Evolutionary conservation across 2,888 invertebrate genomes (phyloP).

Genomic region (Desoria tigrina): DNA sequence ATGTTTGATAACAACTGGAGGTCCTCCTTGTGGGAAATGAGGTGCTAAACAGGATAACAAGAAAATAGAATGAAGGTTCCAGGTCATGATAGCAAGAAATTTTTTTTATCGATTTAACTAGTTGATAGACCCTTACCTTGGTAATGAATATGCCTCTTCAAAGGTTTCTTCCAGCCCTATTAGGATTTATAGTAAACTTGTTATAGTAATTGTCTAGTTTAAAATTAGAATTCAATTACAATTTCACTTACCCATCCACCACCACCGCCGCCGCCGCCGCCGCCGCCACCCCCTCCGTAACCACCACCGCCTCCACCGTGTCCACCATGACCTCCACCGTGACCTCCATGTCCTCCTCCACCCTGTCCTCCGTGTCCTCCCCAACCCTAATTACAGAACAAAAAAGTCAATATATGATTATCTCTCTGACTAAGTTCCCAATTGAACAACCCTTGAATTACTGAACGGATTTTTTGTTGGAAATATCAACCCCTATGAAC

Average conservation of each 20-base stretch:
- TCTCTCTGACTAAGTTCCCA: no score
- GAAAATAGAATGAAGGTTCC: no score
- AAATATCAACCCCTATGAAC: no score
- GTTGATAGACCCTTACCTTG: neutral
- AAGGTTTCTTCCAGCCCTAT: slow-evolving; percentile 42
- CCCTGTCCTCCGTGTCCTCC: slow-evolving; percentile 21
- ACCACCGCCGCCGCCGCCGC: slow-evolving; percentile 33
- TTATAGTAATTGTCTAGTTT: no score
- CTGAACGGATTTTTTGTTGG: neutral
- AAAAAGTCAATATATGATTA: no score
- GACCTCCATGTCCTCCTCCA: slow-evolving; percentile 23
- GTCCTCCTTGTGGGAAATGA: slow-evolving; percentile 36
- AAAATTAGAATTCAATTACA: no score
- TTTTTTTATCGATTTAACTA: no score
- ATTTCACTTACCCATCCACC: slow-evolving; percentile 31
- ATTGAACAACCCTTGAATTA: no score
- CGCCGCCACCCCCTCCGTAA: slow-evolving; percentile 18
- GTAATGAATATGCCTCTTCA: slow-evolving; percentile 38
- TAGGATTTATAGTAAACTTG: no score
- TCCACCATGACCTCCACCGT: slow-evolving; percentile 7
- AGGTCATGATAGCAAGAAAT: no score
- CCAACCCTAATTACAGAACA: neutral
- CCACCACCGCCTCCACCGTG: slow-evolving; percentile 18
- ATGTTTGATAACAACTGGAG: slow-evolving; percentile 37
- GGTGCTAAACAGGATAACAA: slow-evolving; percentile 11